Evolutionary conservation across 2,113 vertebrate species (phyloP).

Genomic region (Heterocephalus glaber): DNA sequence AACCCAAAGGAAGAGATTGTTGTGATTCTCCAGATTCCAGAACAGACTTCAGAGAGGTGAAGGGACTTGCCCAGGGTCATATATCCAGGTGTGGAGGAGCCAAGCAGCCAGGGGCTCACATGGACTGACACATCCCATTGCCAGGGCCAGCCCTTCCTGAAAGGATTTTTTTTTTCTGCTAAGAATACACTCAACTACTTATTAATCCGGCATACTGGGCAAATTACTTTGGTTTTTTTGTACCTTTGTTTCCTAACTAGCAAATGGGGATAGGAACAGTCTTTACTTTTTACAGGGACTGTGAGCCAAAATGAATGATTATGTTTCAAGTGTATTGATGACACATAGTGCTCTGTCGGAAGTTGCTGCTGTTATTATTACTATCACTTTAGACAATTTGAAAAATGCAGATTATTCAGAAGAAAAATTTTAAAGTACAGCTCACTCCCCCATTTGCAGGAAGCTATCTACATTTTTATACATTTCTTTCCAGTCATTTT

Average conservation of each 20-base stretch:
- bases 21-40: background rate
- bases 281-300: background rate
- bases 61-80: background rate
- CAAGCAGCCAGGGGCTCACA: no score
- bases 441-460: background rate
- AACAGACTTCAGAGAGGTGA: background rate
- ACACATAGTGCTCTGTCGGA: background rate
- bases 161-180: background rate
- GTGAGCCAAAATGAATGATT: background rate
- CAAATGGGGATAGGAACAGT: background rate
- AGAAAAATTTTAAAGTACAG: background rate
- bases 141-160: background rate
- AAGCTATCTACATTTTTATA: background rate
- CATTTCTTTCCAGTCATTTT: background rate
- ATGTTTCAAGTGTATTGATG: background rate
- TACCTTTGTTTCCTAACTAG: background rate
- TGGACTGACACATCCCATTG: no score
- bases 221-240: background rate
- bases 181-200: background rate
- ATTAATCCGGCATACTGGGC: no score
- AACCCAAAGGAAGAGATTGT: background rate
- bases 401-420: background rate
- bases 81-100: accelerated
- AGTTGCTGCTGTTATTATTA: background rate
- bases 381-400: background rate